A percentile compares a stretch with the other conserved stretches of the same genome.
phyloP scores from a whole-genome alignment of 2,113 vertebrate genomes.

The Garra rufa region DNA sequence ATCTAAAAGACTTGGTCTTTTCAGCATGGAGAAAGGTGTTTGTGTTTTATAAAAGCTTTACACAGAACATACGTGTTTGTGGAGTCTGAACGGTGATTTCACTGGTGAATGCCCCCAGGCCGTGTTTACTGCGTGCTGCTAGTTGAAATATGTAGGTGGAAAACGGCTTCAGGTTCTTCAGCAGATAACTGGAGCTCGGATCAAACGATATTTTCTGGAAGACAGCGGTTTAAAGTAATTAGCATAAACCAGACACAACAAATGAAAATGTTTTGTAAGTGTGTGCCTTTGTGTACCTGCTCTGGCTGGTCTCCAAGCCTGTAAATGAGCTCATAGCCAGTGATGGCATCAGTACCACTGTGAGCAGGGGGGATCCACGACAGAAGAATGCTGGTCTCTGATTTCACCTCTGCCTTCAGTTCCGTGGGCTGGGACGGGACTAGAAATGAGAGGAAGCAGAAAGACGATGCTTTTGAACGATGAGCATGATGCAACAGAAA shows the following conservation, averaged over 20 bases:
- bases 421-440: constrained; percentile 97
- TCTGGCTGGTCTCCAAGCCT: constrained; percentile 88
- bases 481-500: constrained; percentile 1
- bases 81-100: constrained; percentile 94
- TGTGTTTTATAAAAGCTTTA: neutral
- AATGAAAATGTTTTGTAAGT: neutral
- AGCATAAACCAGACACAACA: neutral
- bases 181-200: constrained; percentile 85
- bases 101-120: constrained; percentile 92
- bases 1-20: neutral
- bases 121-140: constrained; percentile 93
- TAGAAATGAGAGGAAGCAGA: constrained; percentile 59
- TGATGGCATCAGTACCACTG: constrained; percentile 87
- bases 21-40: neutral
- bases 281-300: constrained; percentile 77
- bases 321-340: constrained; percentile 91
- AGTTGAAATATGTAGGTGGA: constrained; percentile 94
- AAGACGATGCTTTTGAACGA: neutral
- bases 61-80: constrained; percentile 93
- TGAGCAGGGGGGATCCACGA: constrained; percentile 94
- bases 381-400: constrained; percentile 94
- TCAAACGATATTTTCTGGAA: constrained; percentile 90
- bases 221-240: constrained; percentile 16
- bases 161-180: constrained; percentile 95
- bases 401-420: constrained; percentile 96